Percentiles rank a stretch among this genome's conserved stretches.
These are phyloP conservation scores for Troilus luridus DNA, from an alignment of 2,888 invertebrate genomes.

Conservation along the genomic window DNA sequence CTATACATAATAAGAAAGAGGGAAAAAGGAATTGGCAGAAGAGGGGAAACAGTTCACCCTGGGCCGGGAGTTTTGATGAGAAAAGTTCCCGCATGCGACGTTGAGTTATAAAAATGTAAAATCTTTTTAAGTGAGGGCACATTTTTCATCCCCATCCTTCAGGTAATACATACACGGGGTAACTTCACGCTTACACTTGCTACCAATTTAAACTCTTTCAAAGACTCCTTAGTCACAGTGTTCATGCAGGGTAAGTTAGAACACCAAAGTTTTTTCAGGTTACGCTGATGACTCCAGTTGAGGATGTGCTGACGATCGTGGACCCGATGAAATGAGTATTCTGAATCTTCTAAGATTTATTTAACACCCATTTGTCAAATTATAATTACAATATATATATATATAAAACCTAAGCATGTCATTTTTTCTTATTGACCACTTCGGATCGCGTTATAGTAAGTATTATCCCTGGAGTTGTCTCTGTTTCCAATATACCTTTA, in stretches of 20 bases:
- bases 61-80: constrained; percentile 18
- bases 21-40: constrained; percentile 26
- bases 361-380: too few relatives aligned
- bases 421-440: too few relatives aligned
- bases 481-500: too few relatives aligned
- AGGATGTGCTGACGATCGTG: neutral
- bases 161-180: constrained; percentile 20
- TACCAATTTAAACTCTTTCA: constrained; percentile 42
- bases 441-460: too few relatives aligned
- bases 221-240: constrained; percentile 14
- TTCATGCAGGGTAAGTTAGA: neutral
- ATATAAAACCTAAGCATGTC: too few relatives aligned
- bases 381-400: too few relatives aligned
- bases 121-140: constrained; percentile 38
- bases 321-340: too few relatives aligned
- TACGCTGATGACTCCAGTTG: neutral
- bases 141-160: neutral
- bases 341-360: too few relatives aligned
- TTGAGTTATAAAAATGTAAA: constrained; percentile 44
- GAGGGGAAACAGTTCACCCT: constrained; percentile 10
- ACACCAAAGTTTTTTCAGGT: neutral
- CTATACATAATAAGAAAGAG: constrained; percentile 42
- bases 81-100: neutral
- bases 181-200: constrained; percentile 35
- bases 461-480: too few relatives aligned